phyloP scores from a whole-genome alignment of 2,888 invertebrate species.

The Eupithecia dodoneata region DNA sequence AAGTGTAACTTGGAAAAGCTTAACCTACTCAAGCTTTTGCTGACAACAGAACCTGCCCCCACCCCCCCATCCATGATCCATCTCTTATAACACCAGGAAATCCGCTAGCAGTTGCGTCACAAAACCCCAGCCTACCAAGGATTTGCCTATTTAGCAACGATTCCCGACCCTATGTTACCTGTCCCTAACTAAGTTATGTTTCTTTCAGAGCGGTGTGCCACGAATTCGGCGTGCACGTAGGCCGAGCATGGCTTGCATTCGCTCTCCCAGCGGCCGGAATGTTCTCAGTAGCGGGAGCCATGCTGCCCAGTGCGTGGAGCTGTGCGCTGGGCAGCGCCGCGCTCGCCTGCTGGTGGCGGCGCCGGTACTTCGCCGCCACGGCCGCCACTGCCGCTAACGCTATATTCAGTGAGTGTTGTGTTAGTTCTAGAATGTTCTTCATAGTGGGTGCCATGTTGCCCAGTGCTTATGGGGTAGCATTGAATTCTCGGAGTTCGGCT shows the following conservation, averaged over 20 bases:
- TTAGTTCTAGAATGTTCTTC: not conserved
- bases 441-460: not conserved
- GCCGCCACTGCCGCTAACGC: slow-evolving; percentile 93
- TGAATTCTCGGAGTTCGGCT: not conserved
- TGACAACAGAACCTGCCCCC: not conserved
- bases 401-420: slow-evolving; percentile 81
- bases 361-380: slow-evolving; percentile 91
- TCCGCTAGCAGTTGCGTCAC: not conserved
- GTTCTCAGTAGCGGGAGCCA: slow-evolving; percentile 94
- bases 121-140: no score
- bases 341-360: slow-evolving; percentile 95
- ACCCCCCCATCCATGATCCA: not conserved
- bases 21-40: not conserved
- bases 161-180: not conserved
- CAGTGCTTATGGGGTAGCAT: not conserved
- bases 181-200: not conserved
- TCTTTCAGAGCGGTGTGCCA: slow-evolving; percentile 90
- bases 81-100: not conserved
- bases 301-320: slow-evolving; percentile 97
- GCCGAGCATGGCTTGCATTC: slow-evolving; percentile 91
- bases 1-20: not conserved
- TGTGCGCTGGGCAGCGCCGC: slow-evolving; percentile 94
- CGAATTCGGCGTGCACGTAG: slow-evolving; percentile 95
- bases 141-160: not conserved
- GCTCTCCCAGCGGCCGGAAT: slow-evolving; percentile 94